Conservation (phyloP, 2,113 vertebrate species). For the Tupaia tana region DNA sequence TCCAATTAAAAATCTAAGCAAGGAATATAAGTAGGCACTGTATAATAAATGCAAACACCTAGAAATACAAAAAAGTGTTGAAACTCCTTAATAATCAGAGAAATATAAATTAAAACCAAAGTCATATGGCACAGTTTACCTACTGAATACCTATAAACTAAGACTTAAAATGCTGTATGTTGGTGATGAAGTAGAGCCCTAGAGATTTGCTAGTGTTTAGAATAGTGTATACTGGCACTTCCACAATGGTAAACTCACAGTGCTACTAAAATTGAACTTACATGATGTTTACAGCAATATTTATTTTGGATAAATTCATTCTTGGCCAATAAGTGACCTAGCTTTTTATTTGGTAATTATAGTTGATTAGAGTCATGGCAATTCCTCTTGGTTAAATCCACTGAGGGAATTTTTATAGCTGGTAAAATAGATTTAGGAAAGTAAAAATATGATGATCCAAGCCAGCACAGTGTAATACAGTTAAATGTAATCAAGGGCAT, state of each 20-base stretch:
- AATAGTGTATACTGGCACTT: background rate
- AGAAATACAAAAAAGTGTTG: background rate
- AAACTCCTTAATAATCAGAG: background rate
- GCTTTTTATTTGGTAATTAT: slow-evolving; percentile 26
- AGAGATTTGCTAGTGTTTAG: background rate
- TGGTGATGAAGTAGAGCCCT: background rate
- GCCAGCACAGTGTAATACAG: background rate
- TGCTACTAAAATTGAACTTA: background rate
- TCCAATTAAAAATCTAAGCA: background rate
- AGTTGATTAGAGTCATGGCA: background rate
- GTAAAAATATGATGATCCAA: slow-evolving; percentile 2
- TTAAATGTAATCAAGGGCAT: background rate
- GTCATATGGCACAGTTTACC: background rate
- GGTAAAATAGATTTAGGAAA: slow-evolving; percentile 26
- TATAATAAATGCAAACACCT: background rate
- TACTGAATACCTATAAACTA: background rate
- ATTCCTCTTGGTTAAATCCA: slow-evolving; percentile 25
- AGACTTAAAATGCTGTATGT: background rate
- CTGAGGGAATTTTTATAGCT: slow-evolving; percentile 27
- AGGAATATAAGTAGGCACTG: background rate
- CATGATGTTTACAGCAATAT: background rate
- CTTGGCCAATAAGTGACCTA: background rate
- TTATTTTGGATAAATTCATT: slow-evolving; percentile 42
- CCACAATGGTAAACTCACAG: background rate
- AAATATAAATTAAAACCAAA: slow-evolving; percentile 1